Evolutionary conservation across 2,797 vertebrate genomes (phyloP).

Genomic region (Chelon labrosus): DNA sequence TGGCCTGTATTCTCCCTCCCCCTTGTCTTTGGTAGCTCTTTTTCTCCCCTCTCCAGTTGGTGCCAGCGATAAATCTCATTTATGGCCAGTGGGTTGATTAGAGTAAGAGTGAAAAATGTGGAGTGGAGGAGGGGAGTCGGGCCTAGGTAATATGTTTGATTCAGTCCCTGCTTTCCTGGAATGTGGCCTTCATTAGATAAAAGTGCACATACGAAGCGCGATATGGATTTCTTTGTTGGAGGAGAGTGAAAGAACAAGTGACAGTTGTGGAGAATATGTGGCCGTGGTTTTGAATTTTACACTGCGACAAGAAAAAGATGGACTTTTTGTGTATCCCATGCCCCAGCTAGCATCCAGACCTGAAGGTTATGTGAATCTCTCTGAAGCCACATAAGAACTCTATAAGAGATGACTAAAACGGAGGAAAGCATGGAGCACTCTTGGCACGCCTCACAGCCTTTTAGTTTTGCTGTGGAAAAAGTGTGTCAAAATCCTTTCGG

Average conservation of each 20-base stretch:
- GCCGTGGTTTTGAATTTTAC: conserved; percentile 25
- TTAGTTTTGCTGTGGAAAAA: conserved; percentile 55
- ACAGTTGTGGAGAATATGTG: conserved; percentile 41
- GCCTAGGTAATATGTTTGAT: conserved; percentile 72
- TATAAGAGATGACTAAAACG: conserved; percentile 48
- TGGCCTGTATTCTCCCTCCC: conserved; percentile 48
- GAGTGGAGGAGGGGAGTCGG: conserved; percentile 67
- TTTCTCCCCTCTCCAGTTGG: conserved; percentile 54
- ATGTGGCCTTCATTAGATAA: conserved; percentile 75
- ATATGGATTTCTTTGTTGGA: conserved; percentile 49
- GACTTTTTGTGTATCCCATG: conserved; percentile 42
- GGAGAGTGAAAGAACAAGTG: conserved; percentile 32
- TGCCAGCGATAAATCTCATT: conserved; percentile 83
- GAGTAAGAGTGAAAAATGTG: conserved; percentile 77
- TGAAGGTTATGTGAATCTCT: conserved; percentile 47
- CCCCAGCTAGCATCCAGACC: conserved; percentile 45
- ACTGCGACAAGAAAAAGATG: conserved; percentile 40
- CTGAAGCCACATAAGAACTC: conserved; percentile 50
- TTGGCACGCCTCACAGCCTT: conserved; percentile 35
- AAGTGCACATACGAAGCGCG: conserved; percentile 77
- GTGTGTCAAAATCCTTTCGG: conserved; percentile 54
- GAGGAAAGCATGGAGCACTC: conserved; percentile 30
- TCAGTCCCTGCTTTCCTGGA: conserved; percentile 74
- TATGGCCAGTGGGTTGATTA: conserved; percentile 77
- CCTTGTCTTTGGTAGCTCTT: conserved; percentile 46